A percentile compares a stretch with the other conserved stretches of the same genome.
Evolutionary conservation across 2,797 vertebrate species (phyloP).

Genomic region (Bucorvus abyssinicus): DNA sequence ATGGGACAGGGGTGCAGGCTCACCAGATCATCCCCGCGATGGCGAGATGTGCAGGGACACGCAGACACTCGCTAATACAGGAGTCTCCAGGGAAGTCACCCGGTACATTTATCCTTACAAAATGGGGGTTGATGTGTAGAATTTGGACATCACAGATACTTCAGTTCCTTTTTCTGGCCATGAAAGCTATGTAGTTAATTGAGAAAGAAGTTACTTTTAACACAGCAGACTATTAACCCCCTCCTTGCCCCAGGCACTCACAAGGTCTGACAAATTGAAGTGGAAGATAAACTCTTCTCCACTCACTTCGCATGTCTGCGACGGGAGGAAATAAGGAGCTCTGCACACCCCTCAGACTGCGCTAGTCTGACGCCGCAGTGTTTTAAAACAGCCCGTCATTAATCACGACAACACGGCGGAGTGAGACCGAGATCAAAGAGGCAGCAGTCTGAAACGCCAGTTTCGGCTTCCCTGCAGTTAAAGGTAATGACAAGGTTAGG

Average conservation of each 20-base stretch:
- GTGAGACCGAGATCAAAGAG: neutral
- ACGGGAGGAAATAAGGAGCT: neutral
- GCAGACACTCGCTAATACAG: too few relatives aligned
- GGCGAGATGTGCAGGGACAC: neutral
- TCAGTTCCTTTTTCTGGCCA: neutral
- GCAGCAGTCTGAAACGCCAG: neutral
- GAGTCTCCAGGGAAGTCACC: too few relatives aligned
- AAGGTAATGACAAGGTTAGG: neutral
- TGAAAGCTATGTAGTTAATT: neutral
- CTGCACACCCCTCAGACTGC: neutral
- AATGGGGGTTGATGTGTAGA: neutral
- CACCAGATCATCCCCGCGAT: accelerated
- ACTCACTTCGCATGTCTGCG: neutral
- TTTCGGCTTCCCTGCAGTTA: neutral
- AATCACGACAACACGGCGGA: neutral
- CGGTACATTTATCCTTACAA: too few relatives aligned
- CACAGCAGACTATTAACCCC: neutral
- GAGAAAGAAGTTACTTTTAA: neutral
- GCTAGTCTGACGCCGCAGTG: neutral
- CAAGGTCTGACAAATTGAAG: neutral
- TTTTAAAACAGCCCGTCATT: neutral
- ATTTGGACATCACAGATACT: neutral
- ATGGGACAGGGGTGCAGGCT: too few relatives aligned
- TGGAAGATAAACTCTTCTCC: neutral
- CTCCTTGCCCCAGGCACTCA: neutral